Conservation (phyloP, 2,797 vertebrate genomes). For the Hyperoplus lanceolatus region DNA sequence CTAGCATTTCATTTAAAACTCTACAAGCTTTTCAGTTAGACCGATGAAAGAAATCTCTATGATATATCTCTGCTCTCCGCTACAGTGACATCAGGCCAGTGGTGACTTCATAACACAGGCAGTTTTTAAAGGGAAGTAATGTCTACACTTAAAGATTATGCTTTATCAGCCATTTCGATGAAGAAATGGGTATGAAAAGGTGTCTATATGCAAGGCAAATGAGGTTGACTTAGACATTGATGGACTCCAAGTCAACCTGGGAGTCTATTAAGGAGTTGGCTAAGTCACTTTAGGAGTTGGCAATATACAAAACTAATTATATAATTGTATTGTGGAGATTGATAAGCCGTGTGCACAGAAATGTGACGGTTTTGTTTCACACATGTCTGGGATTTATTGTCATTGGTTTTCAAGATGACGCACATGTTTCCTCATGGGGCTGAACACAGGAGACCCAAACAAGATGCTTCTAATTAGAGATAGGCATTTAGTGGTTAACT, state of each 20-base stretch:
- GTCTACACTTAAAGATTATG: background rate
- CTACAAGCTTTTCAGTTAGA: background rate
- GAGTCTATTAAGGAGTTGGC: background rate
- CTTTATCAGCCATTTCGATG: slow-evolving; percentile 29
- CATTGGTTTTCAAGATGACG: slow-evolving; percentile 3
- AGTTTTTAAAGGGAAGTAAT: slow-evolving; percentile 7
- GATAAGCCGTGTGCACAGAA: slow-evolving; percentile 1
- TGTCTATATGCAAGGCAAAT: background rate
- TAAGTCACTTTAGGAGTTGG: background rate
- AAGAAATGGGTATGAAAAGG: slow-evolving; percentile 24
- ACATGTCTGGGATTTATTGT: background rate
- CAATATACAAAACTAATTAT: background rate
- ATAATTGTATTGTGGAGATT: slow-evolving; percentile 1
- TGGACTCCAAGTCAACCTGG: background rate
- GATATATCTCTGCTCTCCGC: background rate
- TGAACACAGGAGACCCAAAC: slow-evolving; percentile 16
- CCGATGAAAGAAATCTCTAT: background rate
- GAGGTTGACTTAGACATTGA: background rate
- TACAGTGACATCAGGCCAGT: slow-evolving; percentile 2
- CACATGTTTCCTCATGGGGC: slow-evolving; percentile 26
- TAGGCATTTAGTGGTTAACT: slow-evolving; percentile 13
- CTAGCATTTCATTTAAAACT: background rate
- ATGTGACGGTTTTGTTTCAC: background rate
- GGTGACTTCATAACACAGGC: slow-evolving; percentile 20
- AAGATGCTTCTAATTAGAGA: slow-evolving; percentile 28